Conservation (phyloP, 2,113 vertebrate genomes). For the Pelusios castaneus region DNA sequence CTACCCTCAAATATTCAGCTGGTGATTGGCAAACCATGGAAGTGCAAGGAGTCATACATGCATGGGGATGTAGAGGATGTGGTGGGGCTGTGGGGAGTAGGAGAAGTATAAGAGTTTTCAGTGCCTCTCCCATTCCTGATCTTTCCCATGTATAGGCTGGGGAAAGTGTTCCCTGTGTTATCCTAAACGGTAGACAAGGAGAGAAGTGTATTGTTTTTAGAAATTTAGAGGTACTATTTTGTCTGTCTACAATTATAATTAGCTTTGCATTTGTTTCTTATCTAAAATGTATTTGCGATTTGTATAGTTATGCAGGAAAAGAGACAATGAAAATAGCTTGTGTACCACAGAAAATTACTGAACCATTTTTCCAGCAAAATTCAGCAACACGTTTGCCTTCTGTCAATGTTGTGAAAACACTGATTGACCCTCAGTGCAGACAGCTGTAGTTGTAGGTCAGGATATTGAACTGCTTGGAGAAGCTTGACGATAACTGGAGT, state of each 20-base stretch:
- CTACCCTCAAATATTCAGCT: background rate
- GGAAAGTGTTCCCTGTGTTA: background rate
- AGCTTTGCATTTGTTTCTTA: background rate
- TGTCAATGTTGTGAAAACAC: background rate
- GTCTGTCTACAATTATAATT: background rate
- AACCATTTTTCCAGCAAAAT: background rate
- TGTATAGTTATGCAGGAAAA: background rate
- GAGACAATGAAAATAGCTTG: background rate
- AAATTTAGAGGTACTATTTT: background rate
- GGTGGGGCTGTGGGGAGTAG: too few relatives aligned
- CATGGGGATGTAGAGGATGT: background rate
- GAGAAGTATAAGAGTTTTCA: background rate
- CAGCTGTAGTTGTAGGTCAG: background rate
- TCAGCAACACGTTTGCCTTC: background rate
- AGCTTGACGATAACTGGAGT: background rate
- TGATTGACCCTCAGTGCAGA: background rate
- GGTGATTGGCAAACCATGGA: background rate
- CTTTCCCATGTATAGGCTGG: background rate
- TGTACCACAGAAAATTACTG: background rate
- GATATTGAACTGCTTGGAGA: fast-evolving
- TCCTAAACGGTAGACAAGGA: background rate
- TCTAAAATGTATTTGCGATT: background rate
- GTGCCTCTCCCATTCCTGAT: background rate
- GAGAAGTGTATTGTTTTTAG: background rate
- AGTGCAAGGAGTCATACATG: background rate